A percentile compares a stretch with the other conserved stretches of the same genome.
Evolutionary conservation across 2,888 invertebrate genomes (phyloP).

Genomic region (Therioaphis trifolii): DNA sequence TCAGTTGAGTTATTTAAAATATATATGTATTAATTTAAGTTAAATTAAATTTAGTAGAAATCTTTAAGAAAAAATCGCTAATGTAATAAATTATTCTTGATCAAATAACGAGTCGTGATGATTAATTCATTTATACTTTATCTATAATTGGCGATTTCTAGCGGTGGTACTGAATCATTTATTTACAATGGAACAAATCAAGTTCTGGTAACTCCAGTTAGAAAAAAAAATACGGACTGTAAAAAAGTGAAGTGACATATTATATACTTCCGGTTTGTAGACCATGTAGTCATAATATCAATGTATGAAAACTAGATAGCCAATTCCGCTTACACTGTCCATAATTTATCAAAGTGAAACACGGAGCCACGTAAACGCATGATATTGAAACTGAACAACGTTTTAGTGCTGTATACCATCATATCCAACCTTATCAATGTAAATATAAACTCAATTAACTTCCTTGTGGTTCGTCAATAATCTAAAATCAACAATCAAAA

Average conservation of each 20-base stretch:
- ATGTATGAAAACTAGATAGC: neutral
- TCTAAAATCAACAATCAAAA: too few species aligned
- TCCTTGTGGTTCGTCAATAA: too few species aligned
- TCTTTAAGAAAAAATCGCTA: too few species aligned
- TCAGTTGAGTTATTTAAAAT: too few species aligned
- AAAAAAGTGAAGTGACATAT: neutral
- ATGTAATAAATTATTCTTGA: too few species aligned
- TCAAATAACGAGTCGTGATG: too few species aligned
- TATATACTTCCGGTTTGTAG: neutral
- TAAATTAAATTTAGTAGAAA: too few species aligned
- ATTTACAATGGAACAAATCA: neutral
- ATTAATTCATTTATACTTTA: neutral
- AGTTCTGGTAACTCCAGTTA: neutral
- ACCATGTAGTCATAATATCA: neutral
- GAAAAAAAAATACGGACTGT: neutral
- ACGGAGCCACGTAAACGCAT: neutral
- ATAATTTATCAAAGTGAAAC: neutral
- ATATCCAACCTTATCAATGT: too few species aligned
- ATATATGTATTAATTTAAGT: too few species aligned
- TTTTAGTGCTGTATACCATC: too few species aligned
- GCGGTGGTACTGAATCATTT: neutral
- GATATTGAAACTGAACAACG: too few species aligned
- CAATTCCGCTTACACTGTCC: neutral
- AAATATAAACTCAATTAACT: too few species aligned
- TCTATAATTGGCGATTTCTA: slow-evolving; percentile 1